Base-by-base conservation (phyloP, 1,140 invertebrate species). In the Nasonia vitripennis region DNA sequence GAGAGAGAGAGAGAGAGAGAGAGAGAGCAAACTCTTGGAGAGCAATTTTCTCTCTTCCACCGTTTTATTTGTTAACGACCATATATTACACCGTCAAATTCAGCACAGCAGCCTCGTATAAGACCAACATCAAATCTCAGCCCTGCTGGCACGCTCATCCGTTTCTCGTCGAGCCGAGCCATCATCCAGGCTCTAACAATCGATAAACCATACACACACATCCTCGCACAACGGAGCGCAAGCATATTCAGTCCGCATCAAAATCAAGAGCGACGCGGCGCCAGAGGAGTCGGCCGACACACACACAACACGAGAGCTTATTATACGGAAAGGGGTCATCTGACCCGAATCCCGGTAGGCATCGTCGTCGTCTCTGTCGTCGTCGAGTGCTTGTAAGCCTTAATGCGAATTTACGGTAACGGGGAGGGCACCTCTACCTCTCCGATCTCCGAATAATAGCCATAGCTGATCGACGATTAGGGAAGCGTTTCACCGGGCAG, bases 371-470 rank as follows among this genome's bases (percentile, higher is more conserved):
- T 34, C 71, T 1, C 37, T 37, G 14, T 75, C 73, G 73, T 75
- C 37, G 12, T 71, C 23, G 68, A 27, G 68, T 31, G 86, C 87
- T 67, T 73, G 81, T 81, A 84, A 85, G 78, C 83, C 85, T 87
- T 89, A 89, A 90, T 87, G 79, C 79, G 79, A 90, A 89, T 90
- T 90, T 89, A 90, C 85, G 84, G 85, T 88, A 86, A 87, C 82
- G 80, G 31, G 74, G n/a, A 17, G 10, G 11, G 14, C 37, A 6
- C 77, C 14, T 71, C 41, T 45, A 17, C 1, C 67, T 2, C 34
- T 37, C 55, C 31, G 71, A 78, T 62, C 77, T 41, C 73, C 70
- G 62, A 86, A 86, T 87, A 87, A 87, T 84, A 70, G 62, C 71
- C 75, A 75, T 51, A 74, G 62, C 31, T 51, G 78, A 88, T 84